These are phyloP conservation scores for Tipula lateralis DNA, from an alignment of 2,888 invertebrate species.

Conservation along the genomic window DNA sequence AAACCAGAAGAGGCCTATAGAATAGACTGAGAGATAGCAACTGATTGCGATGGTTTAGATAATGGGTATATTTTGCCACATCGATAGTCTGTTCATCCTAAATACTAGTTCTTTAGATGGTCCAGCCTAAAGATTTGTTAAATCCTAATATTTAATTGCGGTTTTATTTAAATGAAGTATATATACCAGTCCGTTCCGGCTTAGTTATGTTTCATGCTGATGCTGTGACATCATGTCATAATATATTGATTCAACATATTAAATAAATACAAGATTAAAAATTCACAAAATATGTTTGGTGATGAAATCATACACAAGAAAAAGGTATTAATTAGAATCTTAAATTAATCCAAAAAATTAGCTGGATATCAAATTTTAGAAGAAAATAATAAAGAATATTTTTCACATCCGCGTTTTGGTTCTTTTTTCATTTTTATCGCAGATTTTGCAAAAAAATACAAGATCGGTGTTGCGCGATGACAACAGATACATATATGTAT, in stretches of 20 bases:
- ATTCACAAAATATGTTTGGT: background rate
- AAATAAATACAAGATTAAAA: background rate
- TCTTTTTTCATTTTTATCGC: background rate
- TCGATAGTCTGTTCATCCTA: too few species aligned
- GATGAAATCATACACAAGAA: background rate
- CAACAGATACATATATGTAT: background rate
- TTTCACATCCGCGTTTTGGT: constrained; percentile 4
- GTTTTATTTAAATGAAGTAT: background rate
- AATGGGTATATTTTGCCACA: too few species aligned
- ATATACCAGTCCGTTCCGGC: background rate
- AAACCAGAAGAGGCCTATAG: too few species aligned
- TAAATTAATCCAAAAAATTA: background rate
- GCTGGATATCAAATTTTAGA: background rate
- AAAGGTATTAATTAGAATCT: constrained; percentile 6
- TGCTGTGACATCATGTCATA: background rate
- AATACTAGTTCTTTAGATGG: too few species aligned
- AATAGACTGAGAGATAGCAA: too few species aligned
- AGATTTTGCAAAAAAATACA: background rate
- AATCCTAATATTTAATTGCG: background rate
- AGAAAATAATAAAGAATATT: background rate
- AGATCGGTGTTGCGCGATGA: background rate
- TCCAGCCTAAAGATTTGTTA: too few species aligned
- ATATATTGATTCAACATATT: background rate
- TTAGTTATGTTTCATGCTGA: background rate
- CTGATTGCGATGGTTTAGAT: too few species aligned